These are phyloP conservation scores for Riparia riparia DNA, from an alignment of 2,113 vertebrate genomes.

Conservation along the genomic window DNA sequence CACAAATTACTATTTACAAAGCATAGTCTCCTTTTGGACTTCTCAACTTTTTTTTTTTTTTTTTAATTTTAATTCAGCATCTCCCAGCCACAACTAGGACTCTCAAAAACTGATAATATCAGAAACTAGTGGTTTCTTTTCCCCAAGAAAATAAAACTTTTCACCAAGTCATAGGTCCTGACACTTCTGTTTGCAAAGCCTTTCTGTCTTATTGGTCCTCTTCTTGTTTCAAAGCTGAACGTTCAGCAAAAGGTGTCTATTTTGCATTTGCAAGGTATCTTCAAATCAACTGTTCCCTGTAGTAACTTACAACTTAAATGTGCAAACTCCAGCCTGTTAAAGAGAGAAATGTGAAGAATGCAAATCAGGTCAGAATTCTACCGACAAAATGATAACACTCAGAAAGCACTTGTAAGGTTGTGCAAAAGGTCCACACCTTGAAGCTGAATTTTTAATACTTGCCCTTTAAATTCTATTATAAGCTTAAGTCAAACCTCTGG, in stretches of 20 bases:
- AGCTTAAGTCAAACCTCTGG: background rate
- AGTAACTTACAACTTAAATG: background rate
- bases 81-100: background rate
- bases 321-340: background rate
- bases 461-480: slow-evolving; percentile 53
- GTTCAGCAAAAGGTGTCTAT: background rate
- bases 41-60: background rate
- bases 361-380: slow-evolving; percentile 1
- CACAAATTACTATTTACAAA: background rate
- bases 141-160: background rate
- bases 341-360: slow-evolving; percentile 11
- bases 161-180: background rate
- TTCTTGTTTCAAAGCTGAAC: background rate
- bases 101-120: background rate
- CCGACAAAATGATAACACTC: background rate
- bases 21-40: background rate
- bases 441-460: slow-evolving; percentile 40
- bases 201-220: background rate
- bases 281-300: background rate
- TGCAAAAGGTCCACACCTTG: slow-evolving; percentile 27
- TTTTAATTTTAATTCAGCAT: background rate
- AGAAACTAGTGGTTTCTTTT: background rate
- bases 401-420: slow-evolving; percentile 28
- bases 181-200: background rate
- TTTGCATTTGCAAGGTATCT: background rate